Base-by-base conservation (phyloP, 2,113 vertebrate species). In the Lycocorax pyrrhopterus region DNA sequence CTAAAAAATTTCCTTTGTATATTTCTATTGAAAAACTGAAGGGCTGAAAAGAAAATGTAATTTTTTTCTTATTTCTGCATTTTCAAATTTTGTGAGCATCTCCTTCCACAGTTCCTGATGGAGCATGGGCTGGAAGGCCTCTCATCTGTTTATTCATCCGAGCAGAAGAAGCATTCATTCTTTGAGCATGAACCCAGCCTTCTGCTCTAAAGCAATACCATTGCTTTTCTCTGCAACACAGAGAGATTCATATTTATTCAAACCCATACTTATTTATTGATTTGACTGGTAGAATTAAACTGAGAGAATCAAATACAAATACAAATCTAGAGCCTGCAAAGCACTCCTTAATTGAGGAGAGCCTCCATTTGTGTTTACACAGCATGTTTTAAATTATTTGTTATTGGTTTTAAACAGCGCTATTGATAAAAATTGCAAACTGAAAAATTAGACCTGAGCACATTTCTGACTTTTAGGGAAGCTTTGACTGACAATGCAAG, bases 31-130 rank as follows among this genome's bases (percentile, higher is more conserved):
- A 90, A 90, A 92, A 86, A 30, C 1, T 37, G 14, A n/a, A 90
- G 90, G 25, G 23, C 27, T 80, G 33, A 4, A 49, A 49, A 67
- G 22, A 30, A 68, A 59, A 41, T 8, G 46, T 5, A 30, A 1
- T 33, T 49, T 35, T 92, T 92, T 81, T 74, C 23, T 49, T 41
- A 53, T 67, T 89, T 86, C 33, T 89, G 20, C 26, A 39, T 86
- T 82, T 89, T 71, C 1, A 0, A 10, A 58, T 53, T 83, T 35
- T 25, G 16, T 73, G 30, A 94, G 13, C 1, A 0, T 73, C 25
- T 76, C 49, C 49, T 85, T 85, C 32, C 20, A 11, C 51, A 55
- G 7, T 18, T 95, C 41, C 55, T 80, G 63, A 76, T 29, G 64
- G 43, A 81, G 13, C 23, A 59, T 1, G 2, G 14, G 20, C 67